phyloP scores from a whole-genome alignment of 2,113 vertebrate genomes.

The Suricata suricatta region DNA sequence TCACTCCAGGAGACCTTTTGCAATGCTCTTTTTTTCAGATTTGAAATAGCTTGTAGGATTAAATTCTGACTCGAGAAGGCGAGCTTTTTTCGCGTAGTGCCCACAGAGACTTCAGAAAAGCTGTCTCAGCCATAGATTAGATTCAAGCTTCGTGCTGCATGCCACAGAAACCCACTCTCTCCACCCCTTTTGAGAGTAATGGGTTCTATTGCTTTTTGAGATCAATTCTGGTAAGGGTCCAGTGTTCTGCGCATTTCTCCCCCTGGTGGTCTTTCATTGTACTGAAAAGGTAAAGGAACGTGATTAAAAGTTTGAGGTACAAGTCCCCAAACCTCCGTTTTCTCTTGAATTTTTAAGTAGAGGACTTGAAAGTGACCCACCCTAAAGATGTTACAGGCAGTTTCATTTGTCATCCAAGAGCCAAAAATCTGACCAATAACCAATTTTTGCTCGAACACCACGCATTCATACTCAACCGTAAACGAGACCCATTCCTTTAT shows the following conservation, averaged over 20 bases:
- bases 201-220: background rate
- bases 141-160: background rate
- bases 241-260: background rate
- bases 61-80: background rate
- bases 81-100: background rate
- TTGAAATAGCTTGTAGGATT: background rate
- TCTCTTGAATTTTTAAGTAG: constrained; percentile 12
- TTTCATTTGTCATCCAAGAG: background rate
- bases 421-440: background rate
- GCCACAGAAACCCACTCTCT: background rate
- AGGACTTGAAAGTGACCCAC: background rate
- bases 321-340: background rate
- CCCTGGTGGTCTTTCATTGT: constrained; percentile 35
- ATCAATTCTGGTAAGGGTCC: no score
- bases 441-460: background rate
- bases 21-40: background rate
- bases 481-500: background rate
- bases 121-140: background rate
- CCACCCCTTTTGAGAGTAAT: background rate
- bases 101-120: background rate
- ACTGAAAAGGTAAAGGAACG: background rate
- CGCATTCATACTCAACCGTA: background rate
- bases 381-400: background rate
- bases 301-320: background rate
- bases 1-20: background rate